phyloP scores from a whole-genome alignment of 2,797 vertebrate genomes.

The Catamblyrhynchus diadema region DNA sequence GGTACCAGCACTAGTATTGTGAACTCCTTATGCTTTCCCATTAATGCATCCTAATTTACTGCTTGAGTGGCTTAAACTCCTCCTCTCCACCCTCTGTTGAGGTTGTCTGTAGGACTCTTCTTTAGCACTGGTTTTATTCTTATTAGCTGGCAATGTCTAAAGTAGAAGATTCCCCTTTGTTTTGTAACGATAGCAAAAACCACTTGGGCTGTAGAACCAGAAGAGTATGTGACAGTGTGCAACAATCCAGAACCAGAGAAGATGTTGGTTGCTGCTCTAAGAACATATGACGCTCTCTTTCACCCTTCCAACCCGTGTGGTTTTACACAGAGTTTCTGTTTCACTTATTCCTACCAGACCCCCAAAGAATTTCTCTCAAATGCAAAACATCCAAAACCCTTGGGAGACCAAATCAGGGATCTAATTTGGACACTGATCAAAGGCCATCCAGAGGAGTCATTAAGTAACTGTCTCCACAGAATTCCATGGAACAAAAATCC shows the following conservation, averaged over 20 bases:
- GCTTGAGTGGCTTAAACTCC: not conserved
- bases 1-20: not conserved
- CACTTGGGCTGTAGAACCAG: not conserved
- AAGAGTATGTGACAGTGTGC: not conserved
- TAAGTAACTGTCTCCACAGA: not conserved
- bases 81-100: not conserved
- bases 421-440: not conserved
- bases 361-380: not conserved
- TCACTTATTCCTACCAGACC: not conserved
- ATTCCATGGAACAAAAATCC: not conserved
- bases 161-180: not conserved
- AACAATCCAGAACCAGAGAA: not conserved
- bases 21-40: not conserved
- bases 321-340: not conserved
- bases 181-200: not conserved
- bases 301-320: not conserved
- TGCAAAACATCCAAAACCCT: not conserved
- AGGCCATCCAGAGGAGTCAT: not conserved
- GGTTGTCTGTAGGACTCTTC: not conserved
- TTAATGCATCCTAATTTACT: not conserved
- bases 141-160: not conserved
- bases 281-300: not conserved
- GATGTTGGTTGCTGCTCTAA: not conserved
- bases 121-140: not conserved
- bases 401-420: not conserved